A percentile compares a stretch with the other conserved stretches of the same genome.
Evolutionary conservation across 2,888 invertebrate genomes (phyloP).

Genomic region (Portevinia maculata): DNA sequence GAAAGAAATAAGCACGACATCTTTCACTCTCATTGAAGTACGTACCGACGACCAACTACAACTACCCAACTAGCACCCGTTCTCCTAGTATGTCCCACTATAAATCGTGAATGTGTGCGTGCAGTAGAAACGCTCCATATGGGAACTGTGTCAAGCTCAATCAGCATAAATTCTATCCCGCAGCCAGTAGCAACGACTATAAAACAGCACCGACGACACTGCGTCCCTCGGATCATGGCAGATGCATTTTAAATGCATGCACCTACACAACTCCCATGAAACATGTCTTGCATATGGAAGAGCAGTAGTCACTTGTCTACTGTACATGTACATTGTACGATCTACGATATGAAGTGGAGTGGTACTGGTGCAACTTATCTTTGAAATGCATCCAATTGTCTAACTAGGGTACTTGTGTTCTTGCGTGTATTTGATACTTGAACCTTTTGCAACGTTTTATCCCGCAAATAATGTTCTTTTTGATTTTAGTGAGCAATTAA

Average conservation of each 20-base stretch:
- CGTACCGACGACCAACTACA: constrained; percentile 7
- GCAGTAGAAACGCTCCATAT: constrained; percentile 70
- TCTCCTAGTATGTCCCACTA: constrained; percentile 17
- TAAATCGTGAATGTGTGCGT: constrained; percentile 66
- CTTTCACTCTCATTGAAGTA: constrained; percentile 47
- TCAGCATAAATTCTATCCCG: constrained; percentile 72
- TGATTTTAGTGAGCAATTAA: constrained; percentile 58
- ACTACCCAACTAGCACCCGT: constrained; percentile 5
- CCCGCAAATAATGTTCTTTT: constrained; percentile 15
- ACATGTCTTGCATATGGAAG: constrained; percentile 15
- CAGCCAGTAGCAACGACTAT: constrained; percentile 46
- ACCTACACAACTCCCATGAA: constrained; percentile 10
- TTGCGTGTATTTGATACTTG: constrained; percentile 33
- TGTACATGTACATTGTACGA: constrained; percentile 7
- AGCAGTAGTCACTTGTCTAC: constrained; percentile 58
- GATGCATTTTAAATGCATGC: constrained; percentile 42
- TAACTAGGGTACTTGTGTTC: constrained; percentile 49
- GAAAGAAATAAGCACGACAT: constrained; percentile 60
- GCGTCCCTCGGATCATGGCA: constrained; percentile 41
- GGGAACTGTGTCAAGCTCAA: constrained; percentile 74
- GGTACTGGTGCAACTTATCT: neutral
- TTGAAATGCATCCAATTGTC: constrained; percentile 32
- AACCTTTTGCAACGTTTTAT: constrained; percentile 11
- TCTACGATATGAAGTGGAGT: neutral
- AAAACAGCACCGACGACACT: neutral